These are phyloP conservation scores for Cistogaster globosa DNA, from an alignment of 2,888 invertebrate genomes.

Conservation along the genomic window DNA sequence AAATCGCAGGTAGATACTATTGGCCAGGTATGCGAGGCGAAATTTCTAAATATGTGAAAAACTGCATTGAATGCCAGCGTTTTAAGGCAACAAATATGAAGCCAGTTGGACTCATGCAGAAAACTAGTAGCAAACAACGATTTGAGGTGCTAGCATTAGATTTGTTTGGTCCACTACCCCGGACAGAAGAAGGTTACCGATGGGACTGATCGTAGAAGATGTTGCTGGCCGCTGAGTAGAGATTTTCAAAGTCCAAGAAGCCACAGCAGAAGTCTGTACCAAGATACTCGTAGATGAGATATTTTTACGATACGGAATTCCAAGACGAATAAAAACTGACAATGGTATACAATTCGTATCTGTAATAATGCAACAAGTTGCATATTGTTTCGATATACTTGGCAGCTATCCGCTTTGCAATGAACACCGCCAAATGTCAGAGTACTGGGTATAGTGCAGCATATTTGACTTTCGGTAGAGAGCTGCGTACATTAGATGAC, in stretches of 20 bases:
- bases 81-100: constrained; percentile 53
- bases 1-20: constrained; percentile 62
- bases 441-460: constrained; percentile 76
- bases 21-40: constrained; percentile 68
- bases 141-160: constrained; percentile 71
- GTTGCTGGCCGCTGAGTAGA: constrained; percentile 75
- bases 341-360: constrained; percentile 79
- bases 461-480: constrained; percentile 74
- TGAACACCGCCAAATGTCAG: constrained; percentile 44
- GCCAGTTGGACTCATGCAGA: constrained; percentile 69
- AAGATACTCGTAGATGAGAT: constrained; percentile 75
- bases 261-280: constrained; percentile 76
- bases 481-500: constrained; percentile 73
- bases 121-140: constrained; percentile 60
- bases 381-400: not conserved
- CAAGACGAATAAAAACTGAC: constrained; percentile 71
- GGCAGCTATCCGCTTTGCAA: too few relatives aligned
- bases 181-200: constrained; percentile 51
- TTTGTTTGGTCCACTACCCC: constrained; percentile 69
- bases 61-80: constrained; percentile 63
- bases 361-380: constrained; percentile 77
- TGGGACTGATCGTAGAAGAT: constrained; percentile 76
- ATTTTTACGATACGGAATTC: constrained; percentile 70
- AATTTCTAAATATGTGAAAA: constrained; percentile 46
- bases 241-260: constrained; percentile 75